Conservation (phyloP, 2,888 invertebrate species). For the Catocala nupta region DNA sequence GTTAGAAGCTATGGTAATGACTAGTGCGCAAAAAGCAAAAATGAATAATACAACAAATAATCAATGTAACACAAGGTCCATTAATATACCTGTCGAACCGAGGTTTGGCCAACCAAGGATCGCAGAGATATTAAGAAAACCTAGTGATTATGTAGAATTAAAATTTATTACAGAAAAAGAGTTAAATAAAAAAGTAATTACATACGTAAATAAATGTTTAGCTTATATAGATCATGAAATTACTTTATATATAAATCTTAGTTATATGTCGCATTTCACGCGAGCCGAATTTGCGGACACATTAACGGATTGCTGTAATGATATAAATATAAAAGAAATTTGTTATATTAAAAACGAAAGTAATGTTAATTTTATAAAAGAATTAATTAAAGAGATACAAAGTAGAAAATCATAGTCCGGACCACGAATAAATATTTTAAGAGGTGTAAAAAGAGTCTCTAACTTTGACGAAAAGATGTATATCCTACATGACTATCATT, state of each 20-base stretch:
- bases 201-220: conserved; percentile 8
- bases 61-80: not conserved
- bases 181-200: too few relatives aligned
- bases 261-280: conserved; percentile 2
- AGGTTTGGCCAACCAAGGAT: conserved; percentile 20
- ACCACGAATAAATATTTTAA: too few relatives aligned
- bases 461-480: too few relatives aligned
- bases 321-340: conserved; percentile 2
- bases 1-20: conserved; percentile 10
- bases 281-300: conserved; percentile 11
- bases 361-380: too few relatives aligned
- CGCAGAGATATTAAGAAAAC: conserved; percentile 10
- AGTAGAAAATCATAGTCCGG: too few relatives aligned
- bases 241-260: conserved; percentile 1
- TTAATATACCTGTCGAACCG: not conserved
- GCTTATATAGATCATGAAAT: not conserved
- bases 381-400: too few relatives aligned
- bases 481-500: too few relatives aligned
- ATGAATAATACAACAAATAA: not conserved
- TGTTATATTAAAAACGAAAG: too few relatives aligned
- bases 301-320: conserved; percentile 1
- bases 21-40: conserved; percentile 6
- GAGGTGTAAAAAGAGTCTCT: too few relatives aligned
- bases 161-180: not conserved
- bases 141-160: not conserved